Base-by-base conservation (phyloP, 2,113 vertebrate species). In the Neopipo cinnamomea region DNA sequence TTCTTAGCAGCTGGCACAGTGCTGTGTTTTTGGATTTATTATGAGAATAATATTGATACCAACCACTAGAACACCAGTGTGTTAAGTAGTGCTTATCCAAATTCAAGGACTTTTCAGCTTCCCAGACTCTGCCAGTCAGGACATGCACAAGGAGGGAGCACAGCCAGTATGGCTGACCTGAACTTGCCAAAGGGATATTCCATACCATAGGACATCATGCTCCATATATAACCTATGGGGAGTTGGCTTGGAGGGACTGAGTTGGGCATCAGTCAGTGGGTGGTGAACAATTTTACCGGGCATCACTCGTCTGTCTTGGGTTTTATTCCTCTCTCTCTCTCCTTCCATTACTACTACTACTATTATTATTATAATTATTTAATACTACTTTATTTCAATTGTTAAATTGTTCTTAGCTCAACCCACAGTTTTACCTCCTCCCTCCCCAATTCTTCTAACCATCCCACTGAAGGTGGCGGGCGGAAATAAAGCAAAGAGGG, bases 291-390 rank as follows among this genome's bases (percentile, higher is more conserved):
- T 74, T 52, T 44, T 46, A 74, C 6, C 24, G 22, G 28, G 46
- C 37, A 75, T 52, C 70, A 53, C 8, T 52, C 58, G 18, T 39
- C 27, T 39, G 28, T 30, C 46, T 39, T 61, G 23, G 20, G 12
- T 30, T 75, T 46, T 53, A 75, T 30, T 46, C 33, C 16, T 37
- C 35, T 23, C 55, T 28, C 31, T 53, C 52, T 59, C 11, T 35
- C 3, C 62, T 65, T 33, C 10, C 20, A 65, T 23, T 31, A 0
- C 50, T 58, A 33, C 12, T 58, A 16, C 15, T n/a, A 0, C 42
- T 58, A 33, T 6, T 59, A 20, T 10, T n/a, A 39, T 23, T 14
- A 74, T 18, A 50, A 73, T 50, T 44, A 67, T 39, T 52, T 59
- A 20, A 10, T 61, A 67, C 25, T 52, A 39, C 12, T 52, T 73